Base-by-base conservation (phyloP, 2,888 invertebrate species). In the Linnaemya tessellans region DNA sequence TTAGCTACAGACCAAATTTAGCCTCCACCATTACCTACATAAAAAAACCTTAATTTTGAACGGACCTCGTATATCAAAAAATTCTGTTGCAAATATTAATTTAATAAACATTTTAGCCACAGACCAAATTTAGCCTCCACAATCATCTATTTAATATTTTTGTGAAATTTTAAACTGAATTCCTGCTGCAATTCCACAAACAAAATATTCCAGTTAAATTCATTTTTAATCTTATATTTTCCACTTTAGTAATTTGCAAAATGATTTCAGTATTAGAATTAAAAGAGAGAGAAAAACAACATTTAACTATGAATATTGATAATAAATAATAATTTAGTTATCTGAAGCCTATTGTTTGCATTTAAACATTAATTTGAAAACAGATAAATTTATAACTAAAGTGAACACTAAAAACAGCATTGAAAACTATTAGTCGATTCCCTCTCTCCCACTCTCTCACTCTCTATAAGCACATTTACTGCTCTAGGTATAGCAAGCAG, bases 211-310 rank as follows among this genome's bases (percentile, higher is more conserved):
- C 11, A 22, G n/a, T 1, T 51, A 30, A 64, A 51, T 41, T 54
- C 30, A 13, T 41, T 18, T 60, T 20, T 58, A 67, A 77, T 77
- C 77, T 77, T 35, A 8, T 7, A 11, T 20, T 49, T 78, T 78
- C 58, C 67, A 71, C 80, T 64, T 46, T 13, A 64, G 46, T 60
- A 54, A 54, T 65, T 80, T 71, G 25, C 46, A 71, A 71, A 80
- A 43, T 71, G 13, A 43, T 68, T 71, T n/a, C n/a, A n/a, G n/a
- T n/a, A n/a, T n/a, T 54, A 9, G 11, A 35, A 18, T 22, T 30
- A 10, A 41, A 9, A 8, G 10, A 30, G 5, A 5, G 2, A 30
- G 2, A 38, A 13, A 49, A 22, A 9, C 30, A 38, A 13, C 20
- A 22, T 35, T n/a, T 13, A 43, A 46, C 25, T 20, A 41, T 1